Evolutionary conservation across 2,888 invertebrate genomes (phyloP).

Genomic region (Tinea pellionella): DNA sequence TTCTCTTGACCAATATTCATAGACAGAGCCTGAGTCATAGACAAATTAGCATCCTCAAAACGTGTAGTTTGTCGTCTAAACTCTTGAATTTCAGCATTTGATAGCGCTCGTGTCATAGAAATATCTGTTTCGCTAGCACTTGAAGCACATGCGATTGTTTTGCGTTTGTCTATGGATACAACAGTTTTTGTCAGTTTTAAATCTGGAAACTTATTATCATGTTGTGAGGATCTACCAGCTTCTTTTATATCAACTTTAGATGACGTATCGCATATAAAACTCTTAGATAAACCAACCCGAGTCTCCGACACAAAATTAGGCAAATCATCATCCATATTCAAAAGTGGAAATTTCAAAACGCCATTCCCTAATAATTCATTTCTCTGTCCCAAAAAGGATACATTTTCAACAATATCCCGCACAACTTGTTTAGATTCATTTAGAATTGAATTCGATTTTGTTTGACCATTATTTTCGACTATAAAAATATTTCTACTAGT

Average conservation of each 20-base stretch:
- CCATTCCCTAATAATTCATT: background rate
- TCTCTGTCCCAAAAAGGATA: background rate
- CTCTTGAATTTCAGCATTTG: no score
- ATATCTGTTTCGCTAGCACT: no score
- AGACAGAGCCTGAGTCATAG: conserved; percentile 27
- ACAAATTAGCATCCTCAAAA: conserved; percentile 25
- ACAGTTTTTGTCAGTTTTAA: no score
- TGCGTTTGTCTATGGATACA: no score
- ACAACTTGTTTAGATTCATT: background rate
- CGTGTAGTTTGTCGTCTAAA: no score
- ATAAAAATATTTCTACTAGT: background rate
- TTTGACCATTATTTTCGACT: background rate
- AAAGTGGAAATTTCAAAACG: conserved; percentile 23
- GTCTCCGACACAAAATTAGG: conserved; percentile 35
- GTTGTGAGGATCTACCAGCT: no score
- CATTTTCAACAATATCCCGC: background rate
- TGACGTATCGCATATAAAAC: conserved; percentile 18
- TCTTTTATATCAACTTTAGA: no score
- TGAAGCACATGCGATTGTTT: no score
- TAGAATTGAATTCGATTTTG: no score
- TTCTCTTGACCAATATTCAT: conserved; percentile 19
- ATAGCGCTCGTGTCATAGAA: conserved; percentile 9
- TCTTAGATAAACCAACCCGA: conserved; percentile 13
- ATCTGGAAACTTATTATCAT: no score
- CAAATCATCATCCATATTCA: conserved; percentile 43